Conservation (phyloP, 2,797 vertebrate species). For the Sebastes hopkinsi region DNA sequence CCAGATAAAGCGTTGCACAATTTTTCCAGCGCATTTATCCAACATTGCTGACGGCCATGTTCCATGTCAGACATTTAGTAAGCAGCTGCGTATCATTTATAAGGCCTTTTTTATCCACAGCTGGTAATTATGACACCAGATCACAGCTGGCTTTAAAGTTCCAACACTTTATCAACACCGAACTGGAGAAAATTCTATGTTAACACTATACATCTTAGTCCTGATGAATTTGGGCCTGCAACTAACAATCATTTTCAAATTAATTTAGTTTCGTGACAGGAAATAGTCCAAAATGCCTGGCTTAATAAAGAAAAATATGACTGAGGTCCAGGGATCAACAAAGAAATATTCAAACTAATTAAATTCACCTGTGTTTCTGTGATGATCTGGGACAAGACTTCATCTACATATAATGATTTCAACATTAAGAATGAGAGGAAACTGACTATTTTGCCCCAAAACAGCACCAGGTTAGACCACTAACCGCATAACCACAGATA, state of each 20-base stretch:
- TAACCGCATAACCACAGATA: background rate
- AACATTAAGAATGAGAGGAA: background rate
- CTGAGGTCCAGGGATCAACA: too few species aligned
- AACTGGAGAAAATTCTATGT: background rate
- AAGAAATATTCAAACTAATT: too few species aligned
- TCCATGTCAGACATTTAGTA: background rate
- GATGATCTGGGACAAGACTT: background rate
- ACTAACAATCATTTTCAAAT: background rate
- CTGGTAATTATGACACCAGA: background rate
- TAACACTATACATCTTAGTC: background rate
- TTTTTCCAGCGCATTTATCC: background rate
- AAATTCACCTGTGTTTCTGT: background rate
- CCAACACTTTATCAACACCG: background rate
- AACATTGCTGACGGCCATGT: background rate
- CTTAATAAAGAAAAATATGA: too few species aligned
- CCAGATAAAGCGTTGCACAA: background rate
- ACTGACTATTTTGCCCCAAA: background rate
- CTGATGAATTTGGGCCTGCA: background rate
- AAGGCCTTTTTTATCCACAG: background rate
- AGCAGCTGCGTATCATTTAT: background rate
- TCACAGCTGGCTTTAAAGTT: background rate
- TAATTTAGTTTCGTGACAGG: fast-evolving
- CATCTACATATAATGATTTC: background rate
- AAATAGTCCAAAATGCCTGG: too few species aligned
- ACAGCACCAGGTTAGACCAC: background rate